These are phyloP conservation scores for Philypnodon macrostomus DNA, from an alignment of 2,797 vertebrate genomes.

Conservation along the genomic window DNA sequence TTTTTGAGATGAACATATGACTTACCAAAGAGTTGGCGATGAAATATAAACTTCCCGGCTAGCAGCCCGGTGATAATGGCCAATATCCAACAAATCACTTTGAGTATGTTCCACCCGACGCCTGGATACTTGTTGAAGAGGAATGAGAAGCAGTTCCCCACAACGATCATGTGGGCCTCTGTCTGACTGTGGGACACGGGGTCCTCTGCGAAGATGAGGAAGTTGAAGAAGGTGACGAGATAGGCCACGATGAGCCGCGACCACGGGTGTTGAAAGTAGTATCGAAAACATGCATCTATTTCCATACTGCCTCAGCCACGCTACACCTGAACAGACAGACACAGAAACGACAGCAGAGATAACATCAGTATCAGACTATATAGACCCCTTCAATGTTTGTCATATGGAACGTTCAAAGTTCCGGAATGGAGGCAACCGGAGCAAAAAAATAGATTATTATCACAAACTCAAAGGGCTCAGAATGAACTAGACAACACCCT, in stretches of 20 bases:
- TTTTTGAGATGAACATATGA: too few relatives aligned
- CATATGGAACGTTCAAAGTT: too few relatives aligned
- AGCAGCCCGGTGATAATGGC: constrained; percentile 89
- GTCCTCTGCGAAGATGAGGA: constrained; percentile 96
- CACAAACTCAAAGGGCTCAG: too few relatives aligned
- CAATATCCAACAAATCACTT: constrained; percentile 90
- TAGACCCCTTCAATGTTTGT: too few relatives aligned
- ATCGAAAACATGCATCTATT: constrained; percentile 90
- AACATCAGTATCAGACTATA: too few relatives aligned
- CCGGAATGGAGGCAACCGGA: too few relatives aligned
- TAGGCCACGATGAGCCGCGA: constrained; percentile 94
- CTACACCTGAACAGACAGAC: constrained; percentile 69
- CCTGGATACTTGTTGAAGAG: constrained; percentile 94
- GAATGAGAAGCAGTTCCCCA: constrained; percentile 98
- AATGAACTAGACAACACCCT: too few relatives aligned
- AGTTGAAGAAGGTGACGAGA: constrained; percentile 97
- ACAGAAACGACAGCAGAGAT: constrained; percentile 13
- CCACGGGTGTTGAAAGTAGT: constrained; percentile 99
- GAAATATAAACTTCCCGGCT: constrained; percentile 95
- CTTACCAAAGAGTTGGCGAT: constrained; percentile 95
- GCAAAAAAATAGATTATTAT: too few relatives aligned
- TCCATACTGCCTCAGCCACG: constrained; percentile 82
- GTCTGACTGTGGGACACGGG: constrained; percentile 96
- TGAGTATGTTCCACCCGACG: constrained; percentile 88
- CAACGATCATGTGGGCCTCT: constrained; percentile 92